Evolutionary conservation across 2,113 vertebrate genomes (phyloP).

Genomic region (Opisthocomus hoazin): DNA sequence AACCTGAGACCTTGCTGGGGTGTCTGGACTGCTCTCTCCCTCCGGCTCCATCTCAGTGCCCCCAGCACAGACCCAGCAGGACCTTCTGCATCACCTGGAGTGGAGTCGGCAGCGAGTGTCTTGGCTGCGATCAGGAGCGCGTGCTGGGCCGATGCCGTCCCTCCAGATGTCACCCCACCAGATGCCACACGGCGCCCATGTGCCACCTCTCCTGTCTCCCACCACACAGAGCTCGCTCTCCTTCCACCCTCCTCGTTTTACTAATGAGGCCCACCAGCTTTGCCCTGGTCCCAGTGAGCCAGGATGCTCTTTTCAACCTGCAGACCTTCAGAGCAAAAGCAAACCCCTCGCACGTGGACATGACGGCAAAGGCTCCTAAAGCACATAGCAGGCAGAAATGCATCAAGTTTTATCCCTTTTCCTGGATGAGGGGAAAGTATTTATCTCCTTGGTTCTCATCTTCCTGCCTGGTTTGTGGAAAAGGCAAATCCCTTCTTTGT

Average conservation of each 20-base stretch:
- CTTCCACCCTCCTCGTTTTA: neutral
- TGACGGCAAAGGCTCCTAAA: neutral
- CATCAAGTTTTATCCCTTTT: neutral
- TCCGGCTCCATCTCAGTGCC: neutral
- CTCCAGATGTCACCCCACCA: too few relatives aligned
- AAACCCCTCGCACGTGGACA: neutral
- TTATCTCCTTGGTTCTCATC: neutral
- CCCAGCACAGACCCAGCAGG: neutral
- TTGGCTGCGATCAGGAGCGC: neutral
- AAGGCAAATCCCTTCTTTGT: neutral
- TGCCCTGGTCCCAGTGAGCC: neutral
- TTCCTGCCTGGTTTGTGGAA: neutral
- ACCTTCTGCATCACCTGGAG: neutral
- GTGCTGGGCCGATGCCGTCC: neutral
- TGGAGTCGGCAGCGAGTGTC: neutral
- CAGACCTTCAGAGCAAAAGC: neutral
- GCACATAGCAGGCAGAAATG: neutral
- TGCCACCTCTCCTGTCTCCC: neutral
- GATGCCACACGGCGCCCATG: rapidly evolving
- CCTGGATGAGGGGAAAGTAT: neutral
- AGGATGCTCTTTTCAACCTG: neutral
- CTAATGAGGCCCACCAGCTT: neutral
- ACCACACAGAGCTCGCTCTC: neutral
- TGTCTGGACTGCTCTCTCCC: neutral
- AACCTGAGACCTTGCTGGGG: neutral